These are phyloP conservation scores for Eupsilia transversa DNA, from an alignment of 2,888 invertebrate species.

Conservation along the genomic window DNA sequence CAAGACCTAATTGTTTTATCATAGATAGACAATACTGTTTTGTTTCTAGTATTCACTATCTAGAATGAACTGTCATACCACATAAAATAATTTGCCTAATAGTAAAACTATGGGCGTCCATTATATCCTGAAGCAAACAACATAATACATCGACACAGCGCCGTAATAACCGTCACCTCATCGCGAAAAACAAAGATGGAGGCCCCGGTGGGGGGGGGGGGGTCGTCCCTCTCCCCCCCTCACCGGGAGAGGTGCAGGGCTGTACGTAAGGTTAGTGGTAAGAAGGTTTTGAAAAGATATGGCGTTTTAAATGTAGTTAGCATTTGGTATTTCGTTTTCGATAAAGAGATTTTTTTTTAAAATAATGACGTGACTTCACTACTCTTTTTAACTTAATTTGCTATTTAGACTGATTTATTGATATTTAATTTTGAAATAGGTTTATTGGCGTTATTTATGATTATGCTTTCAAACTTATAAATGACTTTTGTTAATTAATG, in stretches of 20 bases:
- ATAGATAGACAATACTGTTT: not conserved
- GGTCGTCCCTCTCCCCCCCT: constrained; percentile 12
- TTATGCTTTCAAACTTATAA: no score
- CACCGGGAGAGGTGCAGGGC: constrained; percentile 45
- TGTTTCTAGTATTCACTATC: not conserved
- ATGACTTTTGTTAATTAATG: not conserved
- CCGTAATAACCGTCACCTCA: constrained; percentile 77
- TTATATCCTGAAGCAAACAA: constrained; percentile 68
- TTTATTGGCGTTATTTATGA: no score
- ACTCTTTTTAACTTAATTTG: no score
- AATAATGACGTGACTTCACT: no score
- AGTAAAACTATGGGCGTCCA: constrained; percentile 56
- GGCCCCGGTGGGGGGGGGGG: constrained; percentile 45
- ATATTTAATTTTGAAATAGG: no score
- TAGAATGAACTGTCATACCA: constrained; percentile 1
- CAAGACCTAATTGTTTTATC: no score
- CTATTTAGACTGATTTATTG: no score
- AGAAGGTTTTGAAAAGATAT: not conserved
- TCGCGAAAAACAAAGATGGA: constrained; percentile 83
- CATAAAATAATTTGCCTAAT: constrained; percentile 29
- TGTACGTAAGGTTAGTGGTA: constrained; percentile 26
- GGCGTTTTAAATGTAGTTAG: not conserved
- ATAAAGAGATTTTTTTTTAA: not conserved
- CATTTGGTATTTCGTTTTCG: not conserved
- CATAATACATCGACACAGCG: constrained; percentile 71